Conservation (phyloP, 2,888 invertebrate species). For the Arge pagana region DNA sequence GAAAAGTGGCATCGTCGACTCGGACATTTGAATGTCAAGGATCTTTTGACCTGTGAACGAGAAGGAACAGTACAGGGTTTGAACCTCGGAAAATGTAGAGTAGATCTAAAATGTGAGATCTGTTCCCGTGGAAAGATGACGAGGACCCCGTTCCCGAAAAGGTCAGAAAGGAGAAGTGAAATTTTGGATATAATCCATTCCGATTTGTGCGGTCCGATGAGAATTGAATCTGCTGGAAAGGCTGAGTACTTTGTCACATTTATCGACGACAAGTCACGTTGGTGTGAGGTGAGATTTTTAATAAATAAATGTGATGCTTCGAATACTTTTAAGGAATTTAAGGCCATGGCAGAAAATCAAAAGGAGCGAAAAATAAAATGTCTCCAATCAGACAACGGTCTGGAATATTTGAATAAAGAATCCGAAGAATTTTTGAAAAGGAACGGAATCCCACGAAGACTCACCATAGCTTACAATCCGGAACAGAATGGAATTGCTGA, state of each 20-base stretch:
- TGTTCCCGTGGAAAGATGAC: constrained; percentile 24
- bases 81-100: background rate
- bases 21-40: constrained; percentile 27
- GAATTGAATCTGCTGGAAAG: constrained; percentile 25
- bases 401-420: constrained; percentile 31
- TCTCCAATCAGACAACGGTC: constrained; percentile 36
- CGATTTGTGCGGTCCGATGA: constrained; percentile 36
- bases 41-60: constrained; percentile 17
- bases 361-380: constrained; percentile 30
- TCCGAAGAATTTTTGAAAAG: constrained; percentile 33
- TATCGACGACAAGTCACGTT: constrained; percentile 36
- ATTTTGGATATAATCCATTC: constrained; percentile 28
- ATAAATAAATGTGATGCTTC: constrained; percentile 31
- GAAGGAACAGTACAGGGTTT: constrained; percentile 19
- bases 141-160: constrained; percentile 17
- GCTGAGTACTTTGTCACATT: constrained; percentile 36
- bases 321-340: constrained; percentile 27
- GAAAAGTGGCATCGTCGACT: constrained; percentile 23
- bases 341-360: constrained; percentile 29
- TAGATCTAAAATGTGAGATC: constrained; percentile 12
- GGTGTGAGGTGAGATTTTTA: constrained; percentile 34
- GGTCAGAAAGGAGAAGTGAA: background rate
- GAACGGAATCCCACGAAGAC: constrained; percentile 37
- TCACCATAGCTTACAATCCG: constrained; percentile 38
- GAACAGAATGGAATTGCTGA: constrained; percentile 46